Conservation (phyloP, 2,888 invertebrate species). For the Andrena hattorfiana region DNA sequence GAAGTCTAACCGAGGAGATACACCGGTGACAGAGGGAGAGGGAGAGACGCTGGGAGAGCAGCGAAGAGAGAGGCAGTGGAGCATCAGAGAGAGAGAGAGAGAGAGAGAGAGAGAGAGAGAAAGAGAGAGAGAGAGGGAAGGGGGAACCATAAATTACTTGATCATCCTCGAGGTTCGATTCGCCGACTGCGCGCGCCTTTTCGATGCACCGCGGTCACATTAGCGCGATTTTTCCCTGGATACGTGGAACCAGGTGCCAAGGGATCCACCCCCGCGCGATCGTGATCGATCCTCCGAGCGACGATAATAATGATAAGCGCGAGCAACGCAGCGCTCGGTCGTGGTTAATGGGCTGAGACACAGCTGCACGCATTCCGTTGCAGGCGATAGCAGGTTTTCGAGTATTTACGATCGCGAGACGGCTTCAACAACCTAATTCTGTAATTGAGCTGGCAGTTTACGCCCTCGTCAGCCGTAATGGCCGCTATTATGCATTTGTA, state of each 20-base stretch:
- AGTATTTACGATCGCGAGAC: background rate
- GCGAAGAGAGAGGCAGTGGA: constrained; percentile 13
- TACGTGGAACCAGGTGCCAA: constrained; percentile 9
- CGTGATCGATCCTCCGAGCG: constrained; percentile 23
- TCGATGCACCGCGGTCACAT: constrained; percentile 55
- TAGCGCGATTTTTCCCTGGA: constrained; percentile 54
- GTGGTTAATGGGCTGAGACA: constrained; percentile 19
- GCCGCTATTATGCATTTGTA: background rate
- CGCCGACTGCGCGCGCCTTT: constrained; percentile 59
- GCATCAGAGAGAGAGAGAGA: background rate
- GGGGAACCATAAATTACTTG: constrained; percentile 69
- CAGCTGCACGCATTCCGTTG: background rate
- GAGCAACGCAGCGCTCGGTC: background rate
- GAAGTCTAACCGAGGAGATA: constrained; percentile 71
- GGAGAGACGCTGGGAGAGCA: background rate
- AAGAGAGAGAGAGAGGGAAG: constrained; percentile 22
- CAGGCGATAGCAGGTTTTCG: background rate
- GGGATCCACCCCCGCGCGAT: constrained; percentile 13
- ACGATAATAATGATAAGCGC: constrained; percentile 32
- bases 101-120: constrained; percentile 18
- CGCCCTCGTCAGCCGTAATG: background rate
- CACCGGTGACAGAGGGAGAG: constrained; percentile 29
- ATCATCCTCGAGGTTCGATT: constrained; percentile 73
- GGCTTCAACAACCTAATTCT: constrained; percentile 13
- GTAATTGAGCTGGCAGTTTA: background rate